A percentile compares a stretch with the other conserved stretches of the same genome.
Evolutionary conservation across 2,888 invertebrate genomes (phyloP).

Genomic region (Drosophila antonietae): DNA sequence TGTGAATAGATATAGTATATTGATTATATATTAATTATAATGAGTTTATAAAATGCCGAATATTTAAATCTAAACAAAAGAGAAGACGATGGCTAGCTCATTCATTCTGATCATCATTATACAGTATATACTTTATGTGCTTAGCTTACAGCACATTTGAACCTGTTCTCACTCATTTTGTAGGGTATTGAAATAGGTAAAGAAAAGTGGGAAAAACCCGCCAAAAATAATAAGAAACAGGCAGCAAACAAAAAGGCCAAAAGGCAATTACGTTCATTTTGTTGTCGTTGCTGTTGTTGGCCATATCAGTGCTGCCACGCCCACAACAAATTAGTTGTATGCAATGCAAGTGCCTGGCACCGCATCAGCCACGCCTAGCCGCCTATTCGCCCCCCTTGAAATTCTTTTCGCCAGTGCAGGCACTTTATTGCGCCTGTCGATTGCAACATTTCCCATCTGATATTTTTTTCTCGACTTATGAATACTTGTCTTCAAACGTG

Average conservation of each 20-base stretch:
- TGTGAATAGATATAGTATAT: too few relatives aligned
- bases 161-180: neutral
- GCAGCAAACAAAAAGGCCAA: conserved; percentile 65
- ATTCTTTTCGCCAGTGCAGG: conserved; percentile 5
- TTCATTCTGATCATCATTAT: too few relatives aligned
- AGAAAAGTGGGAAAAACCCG: neutral
- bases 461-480: neutral
- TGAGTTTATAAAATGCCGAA: neutral
- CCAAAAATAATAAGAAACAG: conserved; percentile 16
- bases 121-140: neutral
- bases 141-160: neutral
- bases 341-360: conserved; percentile 71
- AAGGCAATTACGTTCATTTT: conserved; percentile 63
- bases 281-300: conserved; percentile 4
- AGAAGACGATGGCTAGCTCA: too few relatives aligned
- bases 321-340: conserved; percentile 72
- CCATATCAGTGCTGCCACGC: conserved; percentile 69
- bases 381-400: neutral
- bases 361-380: conserved; percentile 33
- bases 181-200: neutral
- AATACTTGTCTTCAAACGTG: neutral
- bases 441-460: conserved; percentile 48
- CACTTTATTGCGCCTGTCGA: conserved; percentile 76
- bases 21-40: neutral
- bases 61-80: too few relatives aligned